phyloP scores from a whole-genome alignment of 2,797 vertebrate genomes.

The Syngnathus acus region DNA sequence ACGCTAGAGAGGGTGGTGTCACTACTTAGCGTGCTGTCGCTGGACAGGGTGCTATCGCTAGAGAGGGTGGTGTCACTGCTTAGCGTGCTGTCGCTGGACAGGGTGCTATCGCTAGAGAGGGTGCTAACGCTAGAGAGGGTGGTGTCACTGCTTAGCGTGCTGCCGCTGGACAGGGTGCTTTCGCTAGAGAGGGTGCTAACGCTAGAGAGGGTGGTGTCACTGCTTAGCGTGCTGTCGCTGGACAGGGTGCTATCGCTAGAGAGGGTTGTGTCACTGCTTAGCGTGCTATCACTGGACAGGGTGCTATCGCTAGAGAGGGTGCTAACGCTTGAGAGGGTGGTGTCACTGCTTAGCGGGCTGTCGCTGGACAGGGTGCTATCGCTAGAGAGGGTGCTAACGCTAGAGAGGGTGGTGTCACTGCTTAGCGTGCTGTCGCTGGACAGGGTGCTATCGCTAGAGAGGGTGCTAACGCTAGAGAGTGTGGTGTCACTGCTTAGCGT shows the following conservation, averaged over 20 bases:
- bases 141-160: no score
- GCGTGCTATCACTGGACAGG: not conserved
- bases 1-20: no score
- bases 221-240: not conserved
- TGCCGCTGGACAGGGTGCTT: not conserved
- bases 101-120: not conserved
- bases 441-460: not conserved
- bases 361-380: not conserved
- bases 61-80: not conserved
- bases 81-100: not conserved
- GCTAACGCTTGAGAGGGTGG: not conserved
- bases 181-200: not conserved
- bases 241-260: not conserved
- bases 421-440: not conserved
- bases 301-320: not conserved
- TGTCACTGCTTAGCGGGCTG: not conserved
- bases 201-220: not conserved
- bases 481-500: not conserved
- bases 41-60: not conserved
- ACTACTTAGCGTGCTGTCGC: not conserved
- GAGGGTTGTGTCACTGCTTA: not conserved
- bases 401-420: not conserved
- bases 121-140: not conserved
- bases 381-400: not conserved
- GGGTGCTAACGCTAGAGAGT: not conserved